Conservation (phyloP, 2,113 vertebrate genomes). For the Cyprinodon variegatus region DNA sequence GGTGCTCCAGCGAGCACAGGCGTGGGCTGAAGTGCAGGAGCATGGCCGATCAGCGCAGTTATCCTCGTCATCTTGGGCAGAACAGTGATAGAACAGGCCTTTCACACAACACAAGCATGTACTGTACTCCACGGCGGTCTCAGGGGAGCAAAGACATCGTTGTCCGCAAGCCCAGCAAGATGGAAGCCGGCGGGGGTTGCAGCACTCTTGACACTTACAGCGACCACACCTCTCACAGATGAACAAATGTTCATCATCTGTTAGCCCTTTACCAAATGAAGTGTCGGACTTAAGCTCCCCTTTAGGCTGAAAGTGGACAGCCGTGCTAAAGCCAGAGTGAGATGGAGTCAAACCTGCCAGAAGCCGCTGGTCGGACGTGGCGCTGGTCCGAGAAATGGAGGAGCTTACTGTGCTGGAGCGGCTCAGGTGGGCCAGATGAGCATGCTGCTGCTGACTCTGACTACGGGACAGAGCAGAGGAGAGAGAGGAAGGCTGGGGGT, state of each 20-base stretch:
- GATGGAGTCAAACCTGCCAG: constrained; percentile 87
- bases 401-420: constrained; percentile 96
- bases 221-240: constrained; percentile 93
- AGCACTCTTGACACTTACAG: constrained; percentile 91
- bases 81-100: constrained; percentile 98
- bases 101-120: constrained; percentile 96
- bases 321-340: constrained; percentile 83
- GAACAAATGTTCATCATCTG: constrained; percentile 83
- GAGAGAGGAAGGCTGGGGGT: constrained; percentile 54
- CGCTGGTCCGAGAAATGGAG: constrained; percentile 92
- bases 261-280: constrained; percentile 81
- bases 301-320: constrained; percentile 87
- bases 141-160: constrained; percentile 93
- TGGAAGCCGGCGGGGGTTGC: constrained; percentile 87
- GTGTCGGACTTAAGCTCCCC: constrained; percentile 81
- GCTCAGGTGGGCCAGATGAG: constrained; percentile 85
- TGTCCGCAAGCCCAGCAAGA: constrained; percentile 95
- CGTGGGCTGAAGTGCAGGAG: constrained; percentile 85
- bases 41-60: constrained; percentile 96
- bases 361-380: constrained; percentile 94
- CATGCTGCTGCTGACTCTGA: constrained; percentile 88
- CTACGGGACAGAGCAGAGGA: constrained; percentile 81
- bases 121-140: constrained; percentile 90
- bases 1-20: constrained; percentile 91
- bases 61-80: constrained; percentile 93